Evolutionary conservation across 2,797 vertebrate species (phyloP), one percentile per base, ranked within the genome.

Genomic region (Yasuhikotakia modesta): DNA sequence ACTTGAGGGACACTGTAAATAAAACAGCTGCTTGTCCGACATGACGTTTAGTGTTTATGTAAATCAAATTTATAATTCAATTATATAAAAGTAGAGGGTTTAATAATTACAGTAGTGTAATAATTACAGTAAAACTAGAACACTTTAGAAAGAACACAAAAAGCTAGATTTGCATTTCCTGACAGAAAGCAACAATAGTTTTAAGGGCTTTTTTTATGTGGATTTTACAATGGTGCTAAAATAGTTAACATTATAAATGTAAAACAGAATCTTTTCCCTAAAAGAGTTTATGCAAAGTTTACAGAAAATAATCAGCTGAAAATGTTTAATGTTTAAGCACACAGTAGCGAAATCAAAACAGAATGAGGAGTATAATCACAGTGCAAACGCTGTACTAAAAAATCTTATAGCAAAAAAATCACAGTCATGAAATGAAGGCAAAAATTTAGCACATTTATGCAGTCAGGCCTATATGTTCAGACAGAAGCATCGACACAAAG

Each of bases 21-120:
- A 94, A 95, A 95, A 91, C 88, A 93, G 92, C 89, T 94, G 94
- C 92, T 95, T 95, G 93, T 96, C 93, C 95, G 94, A 96, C 88
- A 89, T 95, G 94, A 94, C 94, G 95, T 96, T 96, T 95, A 95
- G 95, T 95, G 90, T 93, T 91, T 92, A 92, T 94, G 93, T 96
- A 96, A 96, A 97, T 96, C 94, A 95, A 93, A 94, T 95, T 90
- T 94, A 95, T 95, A 95, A 96, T 96, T 95, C 90, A 96, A 95
- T 95, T 92, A 95, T 94, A 92, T 95, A 95, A 94, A 90, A 91
- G 91, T 93, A 91, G 90, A 89, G 89, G 91, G 93, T 96, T 96
- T 95, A 96, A 94, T 94, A 93, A 95, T 95, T 90, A 6, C 57
- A 78, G 21, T 87, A 92, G 85, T 91, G 88, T 90, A 89, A 91